Conservation (phyloP, 2,113 vertebrate species). For the Lamprotornis superbus region DNA sequence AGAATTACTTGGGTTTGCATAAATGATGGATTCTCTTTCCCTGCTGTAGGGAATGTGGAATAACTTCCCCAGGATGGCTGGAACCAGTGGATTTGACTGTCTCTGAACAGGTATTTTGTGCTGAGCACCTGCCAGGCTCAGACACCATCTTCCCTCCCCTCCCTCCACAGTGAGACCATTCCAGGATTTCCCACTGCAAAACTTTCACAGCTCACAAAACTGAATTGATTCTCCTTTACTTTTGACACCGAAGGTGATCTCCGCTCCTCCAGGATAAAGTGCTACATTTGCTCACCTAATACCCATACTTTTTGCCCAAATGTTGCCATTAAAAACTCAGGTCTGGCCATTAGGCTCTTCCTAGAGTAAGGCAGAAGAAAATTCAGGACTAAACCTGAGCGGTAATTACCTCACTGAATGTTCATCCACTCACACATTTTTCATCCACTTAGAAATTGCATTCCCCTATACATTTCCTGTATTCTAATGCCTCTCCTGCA, state of each 20-base stretch:
- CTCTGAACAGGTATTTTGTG: neutral
- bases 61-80: neutral
- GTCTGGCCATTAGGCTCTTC: conserved; percentile 62
- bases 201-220: conserved; percentile 1
- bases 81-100: rapidly evolving
- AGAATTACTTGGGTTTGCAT: neutral
- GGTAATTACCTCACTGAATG: conserved; percentile 62
- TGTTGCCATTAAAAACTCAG: conserved; percentile 68
- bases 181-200: neutral
- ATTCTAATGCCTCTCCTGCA: conserved; percentile 64
- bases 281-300: conserved; percentile 66
- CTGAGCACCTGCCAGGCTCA: neutral
- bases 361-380: conserved; percentile 51
- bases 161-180: neutral
- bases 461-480: conserved; percentile 53
- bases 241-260: conserved; percentile 58
- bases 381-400: conserved; percentile 55
- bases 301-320: conserved; percentile 64
- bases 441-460: conserved; percentile 55
- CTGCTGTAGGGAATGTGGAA: neutral
- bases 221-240: conserved; percentile 56
- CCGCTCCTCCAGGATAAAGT: conserved; percentile 55
- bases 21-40: neutral
- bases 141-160: neutral
- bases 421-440: conserved; percentile 64